Evolutionary conservation across 92 coral and sea anemone species (phyloP), one percentile per base, ranked within the genome.

Genomic region (Umimayanthus chanpuru): DNA sequence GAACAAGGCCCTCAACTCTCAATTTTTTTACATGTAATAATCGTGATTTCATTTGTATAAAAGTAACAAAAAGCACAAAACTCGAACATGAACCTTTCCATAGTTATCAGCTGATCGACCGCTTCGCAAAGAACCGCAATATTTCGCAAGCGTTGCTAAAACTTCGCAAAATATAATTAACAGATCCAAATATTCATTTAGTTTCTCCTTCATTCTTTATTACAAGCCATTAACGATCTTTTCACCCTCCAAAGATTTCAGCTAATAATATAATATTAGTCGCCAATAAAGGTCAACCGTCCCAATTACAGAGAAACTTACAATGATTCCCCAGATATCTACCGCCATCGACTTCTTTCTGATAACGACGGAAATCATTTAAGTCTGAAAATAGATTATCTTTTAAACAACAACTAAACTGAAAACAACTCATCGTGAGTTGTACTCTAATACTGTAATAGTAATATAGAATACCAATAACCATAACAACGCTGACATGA

Each of bases 141-240:
- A 15, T 28, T 64, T 75, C n/a, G 49, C 32, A 81, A 41, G 36
- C 56, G 47, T 61, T 61, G 68, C 78, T 36, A 73, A 75, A 75
- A 71, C 43, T 68, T 68, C 87, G n/a, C 61, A 64, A 66, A 44
- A 16, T 43, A 30, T 83, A 41, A 43, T 67, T 68, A 68, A 53
- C n/a, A 49, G 87, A 83, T 68, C 78, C 32, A 47, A 65, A 83
- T 28, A 26, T 23, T 11, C 36, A 44, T 71, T 43, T 68, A 25
- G 87, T 16, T 70, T 83, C 74, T 61, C 32, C 56, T 44, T 83
- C 43, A 43, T 83, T 43, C 41, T 70, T 47, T 44, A 70, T 83
- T 83, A 25, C 28, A 83, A 12, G 2, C 65, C 23, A n/a, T 41
- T 67, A 40, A 66, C 20, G 36, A 50, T 43, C 38, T 65, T 68